Conservation (phyloP, 1,140 invertebrate genomes). For the Eriosoma lanigerum region DNA sequence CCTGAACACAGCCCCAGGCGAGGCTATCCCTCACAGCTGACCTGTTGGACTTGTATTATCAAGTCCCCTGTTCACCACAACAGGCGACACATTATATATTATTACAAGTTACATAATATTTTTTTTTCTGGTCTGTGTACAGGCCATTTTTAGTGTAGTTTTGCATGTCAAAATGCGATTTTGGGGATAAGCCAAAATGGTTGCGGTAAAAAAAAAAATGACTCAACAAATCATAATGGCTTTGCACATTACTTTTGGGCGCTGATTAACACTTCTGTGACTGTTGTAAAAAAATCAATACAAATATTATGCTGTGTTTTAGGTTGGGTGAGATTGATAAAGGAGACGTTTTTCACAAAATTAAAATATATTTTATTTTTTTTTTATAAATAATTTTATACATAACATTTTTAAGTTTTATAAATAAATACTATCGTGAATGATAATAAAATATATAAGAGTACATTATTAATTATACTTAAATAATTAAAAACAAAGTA, state of each 20-base stretch:
- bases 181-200: constrained; percentile 41
- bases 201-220: constrained; percentile 44
- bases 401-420: constrained; percentile 21
- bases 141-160: constrained; percentile 43
- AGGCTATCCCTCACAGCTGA: constrained; percentile 53
- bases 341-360: constrained; percentile 9
- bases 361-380: constrained; percentile 26
- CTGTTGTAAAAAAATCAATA: constrained; percentile 33
- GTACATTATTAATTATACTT: constrained; percentile 13
- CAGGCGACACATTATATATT: constrained; percentile 52
- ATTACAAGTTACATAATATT: constrained; percentile 48
- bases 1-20: constrained; percentile 51
- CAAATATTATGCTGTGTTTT: constrained; percentile 44
- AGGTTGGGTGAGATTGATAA: constrained; percentile 45
- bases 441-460: constrained; percentile 4
- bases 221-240: constrained; percentile 38
- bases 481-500: constrained; percentile 27
- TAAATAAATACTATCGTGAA: constrained; percentile 30
- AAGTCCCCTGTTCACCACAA: constrained; percentile 53
- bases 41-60: constrained; percentile 52
- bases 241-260: constrained; percentile 45
- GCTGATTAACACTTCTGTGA: constrained; percentile 47
- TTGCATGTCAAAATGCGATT: constrained; percentile 50
- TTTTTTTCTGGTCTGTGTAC: constrained; percentile 32
- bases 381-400: constrained; percentile 26